Evolutionary conservation across 1,140 invertebrate genomes (phyloP).

Genomic region (Euura lappo): DNA sequence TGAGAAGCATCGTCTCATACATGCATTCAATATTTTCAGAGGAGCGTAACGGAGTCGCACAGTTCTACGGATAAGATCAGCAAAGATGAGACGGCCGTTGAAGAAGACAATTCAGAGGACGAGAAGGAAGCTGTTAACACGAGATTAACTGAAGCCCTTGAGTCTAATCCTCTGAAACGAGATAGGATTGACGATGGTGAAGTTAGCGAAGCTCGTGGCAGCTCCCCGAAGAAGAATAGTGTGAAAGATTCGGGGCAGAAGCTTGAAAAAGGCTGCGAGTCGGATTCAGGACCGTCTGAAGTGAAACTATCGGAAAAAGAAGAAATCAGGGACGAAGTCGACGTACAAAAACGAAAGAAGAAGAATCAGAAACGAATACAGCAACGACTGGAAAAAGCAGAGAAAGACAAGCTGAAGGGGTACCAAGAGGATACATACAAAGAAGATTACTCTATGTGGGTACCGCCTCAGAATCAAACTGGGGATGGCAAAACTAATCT

Average conservation of each 20-base stretch:
- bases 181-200: not conserved
- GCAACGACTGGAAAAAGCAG: constrained; percentile 49
- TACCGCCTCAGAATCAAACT: constrained; percentile 76
- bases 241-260: constrained; percentile 19
- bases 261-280: no score
- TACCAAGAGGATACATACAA: constrained; percentile 61
- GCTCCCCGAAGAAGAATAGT: constrained; percentile 16
- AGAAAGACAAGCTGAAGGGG: constrained; percentile 51
- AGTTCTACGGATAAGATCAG: not conserved
- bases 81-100: not conserved
- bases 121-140: not conserved
- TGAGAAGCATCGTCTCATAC: not conserved
- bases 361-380: constrained; percentile 45
- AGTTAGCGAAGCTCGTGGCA: not conserved
- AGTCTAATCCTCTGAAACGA: not conserved
- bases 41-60: not conserved
- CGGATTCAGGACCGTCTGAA: not conserved
- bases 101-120: not conserved
- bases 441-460: constrained; percentile 77
- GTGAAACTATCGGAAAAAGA: constrained; percentile 24
- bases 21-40: not conserved
- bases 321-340: constrained; percentile 26
- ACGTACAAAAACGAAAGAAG: constrained; percentile 26
- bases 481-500: constrained; percentile 82
- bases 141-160: constrained; percentile 4